Percentiles rank a stretch among this genome's conserved stretches.
These are phyloP conservation scores for Masticophis lateralis DNA, from an alignment of 2,797 vertebrate species.

Conservation along the genomic window DNA sequence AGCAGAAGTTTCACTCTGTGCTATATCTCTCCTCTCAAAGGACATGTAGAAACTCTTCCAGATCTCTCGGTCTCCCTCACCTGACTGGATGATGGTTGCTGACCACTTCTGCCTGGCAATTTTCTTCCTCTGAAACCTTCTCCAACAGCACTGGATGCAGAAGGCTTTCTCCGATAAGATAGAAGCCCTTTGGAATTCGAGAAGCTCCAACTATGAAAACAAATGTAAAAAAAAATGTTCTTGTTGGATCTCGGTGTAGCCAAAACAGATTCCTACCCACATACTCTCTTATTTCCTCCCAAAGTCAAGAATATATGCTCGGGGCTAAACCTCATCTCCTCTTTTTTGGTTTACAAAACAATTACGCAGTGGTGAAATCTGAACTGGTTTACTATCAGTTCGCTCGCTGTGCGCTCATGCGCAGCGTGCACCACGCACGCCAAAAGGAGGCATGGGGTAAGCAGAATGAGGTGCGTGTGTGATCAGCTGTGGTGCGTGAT, in stretches of 20 bases:
- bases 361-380: too few species aligned
- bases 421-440: too few species aligned
- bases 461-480: too few species aligned
- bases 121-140: constrained; percentile 70
- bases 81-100: constrained; percentile 88
- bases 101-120: constrained; percentile 65
- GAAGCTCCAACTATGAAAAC: constrained; percentile 79
- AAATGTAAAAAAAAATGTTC: not conserved
- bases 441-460: too few species aligned
- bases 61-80: constrained; percentile 62
- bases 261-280: not conserved
- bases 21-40: not conserved
- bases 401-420: too few species aligned
- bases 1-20: not conserved
- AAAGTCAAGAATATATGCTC: not conserved
- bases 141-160: constrained; percentile 90
- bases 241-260: not conserved
- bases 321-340: not conserved
- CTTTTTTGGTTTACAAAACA: not conserved
- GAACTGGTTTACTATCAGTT: too few species aligned
- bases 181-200: constrained; percentile 79
- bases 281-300: rapidly evolving
- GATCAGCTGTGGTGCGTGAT: too few species aligned
- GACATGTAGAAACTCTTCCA: not conserved
- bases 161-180: constrained; percentile 78